Percentiles rank a stretch among this genome's conserved stretches.
These are phyloP conservation scores for Cyanoramphus novaezelandiae DNA, from an alignment of 2,113 vertebrate genomes.

Conservation along the genomic window DNA sequence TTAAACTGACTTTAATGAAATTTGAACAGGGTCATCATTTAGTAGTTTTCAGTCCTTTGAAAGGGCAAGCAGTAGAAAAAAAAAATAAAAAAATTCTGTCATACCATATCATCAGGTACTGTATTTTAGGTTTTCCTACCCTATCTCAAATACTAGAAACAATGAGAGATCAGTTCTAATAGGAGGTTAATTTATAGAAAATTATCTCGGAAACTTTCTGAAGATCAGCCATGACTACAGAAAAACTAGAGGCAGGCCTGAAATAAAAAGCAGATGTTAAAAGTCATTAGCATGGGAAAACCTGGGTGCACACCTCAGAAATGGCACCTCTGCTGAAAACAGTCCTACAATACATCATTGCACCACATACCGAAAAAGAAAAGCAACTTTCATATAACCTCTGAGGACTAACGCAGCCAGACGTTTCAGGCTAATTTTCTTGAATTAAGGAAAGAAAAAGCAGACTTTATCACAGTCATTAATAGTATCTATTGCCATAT, in stretches of 20 bases:
- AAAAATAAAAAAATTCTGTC: background rate
- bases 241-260: background rate
- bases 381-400: background rate
- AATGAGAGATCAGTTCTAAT: background rate
- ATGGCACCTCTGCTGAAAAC: background rate
- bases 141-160: background rate
- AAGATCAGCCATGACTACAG: background rate
- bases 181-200: background rate
- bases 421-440: background rate
- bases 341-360: background rate
- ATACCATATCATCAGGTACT: background rate
- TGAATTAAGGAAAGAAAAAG: slow-evolving; percentile 43
- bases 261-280: background rate
- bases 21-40: background rate
- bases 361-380: background rate
- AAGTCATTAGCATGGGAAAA: background rate
- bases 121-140: background rate
- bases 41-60: background rate
- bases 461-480: background rate
- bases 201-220: background rate
- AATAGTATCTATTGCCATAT: background rate
- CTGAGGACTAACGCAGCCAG: background rate
- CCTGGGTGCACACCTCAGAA: background rate
- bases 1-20: background rate
- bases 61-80: background rate